Conservation (phyloP, 2,797 vertebrate genomes). For the Muscicapa striata region DNA sequence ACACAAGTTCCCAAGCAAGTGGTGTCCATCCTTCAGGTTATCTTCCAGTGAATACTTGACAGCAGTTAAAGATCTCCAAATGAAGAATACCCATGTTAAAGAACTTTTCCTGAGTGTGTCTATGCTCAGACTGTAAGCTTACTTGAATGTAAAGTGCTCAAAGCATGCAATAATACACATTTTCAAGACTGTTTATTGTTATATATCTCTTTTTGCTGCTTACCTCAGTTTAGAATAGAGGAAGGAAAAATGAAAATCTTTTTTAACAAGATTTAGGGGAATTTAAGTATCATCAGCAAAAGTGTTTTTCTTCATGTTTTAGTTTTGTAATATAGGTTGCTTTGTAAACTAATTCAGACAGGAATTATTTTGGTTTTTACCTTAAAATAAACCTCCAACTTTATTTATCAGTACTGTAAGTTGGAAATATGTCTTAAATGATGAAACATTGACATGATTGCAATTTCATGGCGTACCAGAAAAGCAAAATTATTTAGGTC, state of each 20-base stretch:
- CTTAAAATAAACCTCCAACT: background rate
- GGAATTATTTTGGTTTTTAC: background rate
- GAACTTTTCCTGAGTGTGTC: background rate
- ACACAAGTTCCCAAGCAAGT: background rate
- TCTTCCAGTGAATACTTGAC: background rate
- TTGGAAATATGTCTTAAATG: background rate
- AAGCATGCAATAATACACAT: background rate
- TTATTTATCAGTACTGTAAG: background rate
- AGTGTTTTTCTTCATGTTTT: background rate
- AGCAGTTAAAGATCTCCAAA: background rate
- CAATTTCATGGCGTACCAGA: background rate
- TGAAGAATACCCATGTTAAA: accelerated
- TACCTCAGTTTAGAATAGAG: background rate
- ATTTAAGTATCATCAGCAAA: background rate
- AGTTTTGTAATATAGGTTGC: background rate
- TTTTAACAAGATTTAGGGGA: background rate
- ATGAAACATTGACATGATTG: background rate
- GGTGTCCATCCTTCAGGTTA: background rate
- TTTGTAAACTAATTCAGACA: background rate
- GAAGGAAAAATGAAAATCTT: background rate
- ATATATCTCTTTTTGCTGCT: background rate
- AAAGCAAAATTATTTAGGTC: background rate
- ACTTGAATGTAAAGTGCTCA: background rate
- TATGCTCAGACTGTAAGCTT: background rate
- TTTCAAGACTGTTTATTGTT: background rate